Evolutionary conservation across 1,140 invertebrate genomes (phyloP).

Genomic region (Drosophila oshimai): DNA sequence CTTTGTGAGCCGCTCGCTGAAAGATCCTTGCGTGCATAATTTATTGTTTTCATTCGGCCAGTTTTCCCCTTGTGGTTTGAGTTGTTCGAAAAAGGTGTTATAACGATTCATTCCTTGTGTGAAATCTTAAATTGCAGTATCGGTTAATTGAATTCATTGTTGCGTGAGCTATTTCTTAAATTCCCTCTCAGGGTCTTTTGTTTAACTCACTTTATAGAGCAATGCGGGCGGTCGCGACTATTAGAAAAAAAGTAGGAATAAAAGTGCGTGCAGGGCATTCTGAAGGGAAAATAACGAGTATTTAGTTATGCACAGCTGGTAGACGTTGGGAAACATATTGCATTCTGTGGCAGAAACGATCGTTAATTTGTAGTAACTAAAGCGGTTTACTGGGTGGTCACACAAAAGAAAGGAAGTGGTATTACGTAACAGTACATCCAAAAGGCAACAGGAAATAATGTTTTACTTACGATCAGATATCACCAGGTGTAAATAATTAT

Average conservation of each 20-base stretch:
- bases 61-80: slow-evolving; percentile 46
- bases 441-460: background rate
- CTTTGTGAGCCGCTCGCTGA: slow-evolving; percentile 42
- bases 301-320: slow-evolving; percentile 63
- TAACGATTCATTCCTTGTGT: slow-evolving; percentile 50
- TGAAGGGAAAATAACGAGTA: slow-evolving; percentile 8
- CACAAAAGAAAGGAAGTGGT: background rate
- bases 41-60: slow-evolving; percentile 51
- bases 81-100: slow-evolving; percentile 62
- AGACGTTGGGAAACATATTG: slow-evolving; percentile 3
- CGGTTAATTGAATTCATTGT: slow-evolving; percentile 62
- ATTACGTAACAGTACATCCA: background rate
- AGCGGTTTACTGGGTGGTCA: slow-evolving; percentile 24
- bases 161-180: slow-evolving; percentile 65
- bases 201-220: slow-evolving; percentile 48
- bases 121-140: slow-evolving; percentile 75
- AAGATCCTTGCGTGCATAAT: slow-evolving; percentile 69
- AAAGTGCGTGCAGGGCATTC: slow-evolving; percentile 62
- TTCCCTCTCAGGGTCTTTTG: slow-evolving; percentile 26
- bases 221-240: slow-evolving; percentile 68
- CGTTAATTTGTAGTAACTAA: slow-evolving; percentile 36
- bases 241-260: slow-evolving; percentile 39
- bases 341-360: slow-evolving; percentile 12
- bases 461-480: background rate
- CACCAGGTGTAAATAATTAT: background rate